A percentile compares a stretch with the other conserved stretches of the same genome.
Conservation (phyloP, 2,113 vertebrate species). For the Zosterops hypoxanthus region DNA sequence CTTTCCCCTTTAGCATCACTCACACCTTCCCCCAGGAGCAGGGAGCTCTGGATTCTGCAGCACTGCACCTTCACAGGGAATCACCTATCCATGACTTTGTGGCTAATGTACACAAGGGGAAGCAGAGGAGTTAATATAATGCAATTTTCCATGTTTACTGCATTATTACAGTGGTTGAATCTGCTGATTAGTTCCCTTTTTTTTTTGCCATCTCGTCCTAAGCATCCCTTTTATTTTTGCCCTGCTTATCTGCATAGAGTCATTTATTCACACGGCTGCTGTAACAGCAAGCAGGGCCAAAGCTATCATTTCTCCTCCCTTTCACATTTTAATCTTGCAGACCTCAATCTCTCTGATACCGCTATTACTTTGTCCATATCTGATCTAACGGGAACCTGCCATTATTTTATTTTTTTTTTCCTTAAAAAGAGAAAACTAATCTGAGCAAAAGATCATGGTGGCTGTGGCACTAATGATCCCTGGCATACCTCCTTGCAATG, state of each 20-base stretch:
- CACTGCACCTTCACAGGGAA: neutral
- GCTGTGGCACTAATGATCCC: constrained; percentile 56
- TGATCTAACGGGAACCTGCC: constrained; percentile 7
- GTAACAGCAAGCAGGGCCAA: constrained; percentile 12
- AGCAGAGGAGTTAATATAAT: constrained; percentile 33
- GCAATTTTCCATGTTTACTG: constrained; percentile 51
- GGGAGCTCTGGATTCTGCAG: neutral
- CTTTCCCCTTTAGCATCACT: neutral
- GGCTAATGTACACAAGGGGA: neutral
- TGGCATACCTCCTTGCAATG: neutral
- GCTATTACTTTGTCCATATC: constrained; percentile 27
- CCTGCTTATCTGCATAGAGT: constrained; percentile 38
- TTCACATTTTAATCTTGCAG: constrained; percentile 49
- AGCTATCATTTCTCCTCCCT: constrained; percentile 50
- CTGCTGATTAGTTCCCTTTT: constrained; percentile 32
- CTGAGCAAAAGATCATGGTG: neutral
- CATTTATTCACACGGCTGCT: neutral
- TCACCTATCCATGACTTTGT: constrained; percentile 1
- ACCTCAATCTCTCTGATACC: constrained; percentile 20
- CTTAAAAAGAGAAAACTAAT: constrained; percentile 11
- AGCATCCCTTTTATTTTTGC: constrained; percentile 31
- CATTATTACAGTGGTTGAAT: constrained; percentile 23
- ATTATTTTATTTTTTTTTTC: neutral
- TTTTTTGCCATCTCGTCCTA: constrained; percentile 14
- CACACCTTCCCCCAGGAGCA: neutral